phyloP scores from a whole-genome alignment of 2,888 invertebrate genomes.

The Tortricodes alternella region DNA sequence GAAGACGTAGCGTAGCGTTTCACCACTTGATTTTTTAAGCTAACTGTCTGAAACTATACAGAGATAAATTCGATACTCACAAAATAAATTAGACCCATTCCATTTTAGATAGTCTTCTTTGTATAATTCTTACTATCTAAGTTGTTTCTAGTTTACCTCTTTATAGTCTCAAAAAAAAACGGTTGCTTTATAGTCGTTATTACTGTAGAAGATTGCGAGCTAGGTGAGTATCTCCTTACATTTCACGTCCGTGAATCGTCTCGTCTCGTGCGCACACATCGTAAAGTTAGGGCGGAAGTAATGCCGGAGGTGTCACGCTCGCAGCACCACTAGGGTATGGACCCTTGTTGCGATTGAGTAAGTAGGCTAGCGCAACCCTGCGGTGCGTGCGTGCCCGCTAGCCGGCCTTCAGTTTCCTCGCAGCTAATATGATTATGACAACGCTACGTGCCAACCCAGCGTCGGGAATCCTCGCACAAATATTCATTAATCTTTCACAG shows the following conservation, averaged over 20 bases:
- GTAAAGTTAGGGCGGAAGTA: conserved; percentile 46
- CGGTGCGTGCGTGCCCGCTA: conserved; percentile 67
- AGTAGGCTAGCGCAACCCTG: conserved; percentile 43
- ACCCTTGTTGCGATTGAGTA: conserved; percentile 42
- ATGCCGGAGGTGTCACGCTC: conserved; percentile 43
- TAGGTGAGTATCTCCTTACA: conserved; percentile 25
- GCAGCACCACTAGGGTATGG: conserved; percentile 33
- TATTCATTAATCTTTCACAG: conserved; percentile 83
- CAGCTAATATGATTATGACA: conserved; percentile 82
- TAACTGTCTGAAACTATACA: too few relatives aligned
- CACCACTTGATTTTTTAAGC: too few relatives aligned
- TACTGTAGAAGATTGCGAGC: conserved; percentile 25
- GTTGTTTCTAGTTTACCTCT: too few relatives aligned
- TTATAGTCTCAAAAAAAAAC: not conserved
- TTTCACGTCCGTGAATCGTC: conserved; percentile 22
- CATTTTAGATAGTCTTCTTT: too few relatives aligned
- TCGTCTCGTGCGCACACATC: conserved; percentile 44
- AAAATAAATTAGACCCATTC: too few relatives aligned
- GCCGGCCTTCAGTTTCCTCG: conserved; percentile 62
- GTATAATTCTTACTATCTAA: too few relatives aligned
- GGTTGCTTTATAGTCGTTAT: conserved; percentile 16
- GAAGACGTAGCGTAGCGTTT: too few relatives aligned
- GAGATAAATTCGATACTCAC: too few relatives aligned
- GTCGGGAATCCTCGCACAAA: conserved; percentile 81
- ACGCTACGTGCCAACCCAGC: conserved; percentile 80